Base-by-base conservation (phyloP, 2,888 invertebrate genomes). In the Drosophila conformis region DNA sequence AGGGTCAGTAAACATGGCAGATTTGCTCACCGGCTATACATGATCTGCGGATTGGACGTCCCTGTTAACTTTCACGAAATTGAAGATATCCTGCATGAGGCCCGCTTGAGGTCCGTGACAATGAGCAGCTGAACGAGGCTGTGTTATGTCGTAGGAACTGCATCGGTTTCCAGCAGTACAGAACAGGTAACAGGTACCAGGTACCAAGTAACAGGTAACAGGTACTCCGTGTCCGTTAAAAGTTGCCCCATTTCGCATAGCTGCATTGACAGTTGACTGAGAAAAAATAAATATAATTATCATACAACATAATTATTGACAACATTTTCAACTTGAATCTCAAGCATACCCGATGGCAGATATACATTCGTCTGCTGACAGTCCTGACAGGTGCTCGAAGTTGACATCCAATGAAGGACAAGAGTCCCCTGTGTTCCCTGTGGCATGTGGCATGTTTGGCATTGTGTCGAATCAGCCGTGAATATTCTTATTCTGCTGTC, bases 121-220 rank as follows among this genome's bases (percentile, higher is more conserved):
- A 42, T 42, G 11, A 13, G 1, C 21, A 21, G 46, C 46, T 13
- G 13, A 21, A 7, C 21, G 3, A 21, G n/a, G 21, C 40, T 7
- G 46, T 1, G 0, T 46, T 21, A 7, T 46, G 21, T 21, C 7
- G 21, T 7, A 7, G 21, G 7, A 46, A 21, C 46, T 21, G 46
- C 7, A 46, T 46, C 15, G 46, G 21, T 15, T 21, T 15, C 42
- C 42, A 21, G 42, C 21, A 13, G 6, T 21, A 21, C 21, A 21
- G 21, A 21, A 1, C 21, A 21, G 21, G 21, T 21, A 21, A 21
- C 21, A 21, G 21, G 21, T 21, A 21, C 21, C 21, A 21, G 4
- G 10, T 5, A n/a, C 2, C 10, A n/a, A 2, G 5, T 5, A 2
- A 10, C n/a, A n/a, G 10, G 10, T n/a, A n/a, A 2, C 10, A n/a